These are phyloP conservation scores for Glaucopsyche alexis DNA, from an alignment of 2,888 invertebrate genomes.

Conservation along the genomic window DNA sequence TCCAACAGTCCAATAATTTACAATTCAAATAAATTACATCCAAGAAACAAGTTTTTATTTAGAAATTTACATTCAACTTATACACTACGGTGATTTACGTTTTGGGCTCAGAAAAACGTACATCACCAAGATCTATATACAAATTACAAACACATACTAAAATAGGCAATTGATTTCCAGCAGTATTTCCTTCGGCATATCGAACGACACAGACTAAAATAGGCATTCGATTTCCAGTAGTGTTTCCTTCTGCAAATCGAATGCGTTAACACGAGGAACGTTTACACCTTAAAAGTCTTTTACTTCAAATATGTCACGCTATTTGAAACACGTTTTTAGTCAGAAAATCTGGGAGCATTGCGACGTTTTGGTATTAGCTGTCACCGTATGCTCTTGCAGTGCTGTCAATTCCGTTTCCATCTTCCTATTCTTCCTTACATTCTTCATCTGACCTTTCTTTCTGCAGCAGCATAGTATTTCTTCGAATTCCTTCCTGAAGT, in stretches of 20 bases:
- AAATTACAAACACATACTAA: not conserved
- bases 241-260: conserved; percentile 20
- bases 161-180: not conserved
- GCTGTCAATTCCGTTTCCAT: conserved; percentile 73
- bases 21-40: conserved; percentile 30
- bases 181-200: not conserved
- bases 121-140: conserved; percentile 43
- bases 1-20: conserved; percentile 1
- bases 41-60: conserved; percentile 49
- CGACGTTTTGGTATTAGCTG: conserved; percentile 69
- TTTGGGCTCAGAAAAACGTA: conserved; percentile 76
- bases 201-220: conserved; percentile 27
- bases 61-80: conserved; percentile 45
- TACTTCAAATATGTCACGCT: conserved; percentile 69
- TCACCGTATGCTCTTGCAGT: conserved; percentile 69
- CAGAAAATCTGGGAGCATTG: conserved; percentile 80
- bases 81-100: conserved; percentile 54
- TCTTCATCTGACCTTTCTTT: conserved; percentile 58
- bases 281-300: conserved; percentile 63
- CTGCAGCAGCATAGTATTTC: conserved; percentile 84
- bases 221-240: not conserved
- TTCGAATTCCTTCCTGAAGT: conserved; percentile 93
- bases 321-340: conserved; percentile 75
- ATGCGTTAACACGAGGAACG: conserved; percentile 53
- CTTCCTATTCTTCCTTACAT: conserved; percentile 63